These are phyloP conservation scores for Perca schrenkii DNA, from an alignment of 2,113 vertebrate species.

Conservation along the genomic window DNA sequence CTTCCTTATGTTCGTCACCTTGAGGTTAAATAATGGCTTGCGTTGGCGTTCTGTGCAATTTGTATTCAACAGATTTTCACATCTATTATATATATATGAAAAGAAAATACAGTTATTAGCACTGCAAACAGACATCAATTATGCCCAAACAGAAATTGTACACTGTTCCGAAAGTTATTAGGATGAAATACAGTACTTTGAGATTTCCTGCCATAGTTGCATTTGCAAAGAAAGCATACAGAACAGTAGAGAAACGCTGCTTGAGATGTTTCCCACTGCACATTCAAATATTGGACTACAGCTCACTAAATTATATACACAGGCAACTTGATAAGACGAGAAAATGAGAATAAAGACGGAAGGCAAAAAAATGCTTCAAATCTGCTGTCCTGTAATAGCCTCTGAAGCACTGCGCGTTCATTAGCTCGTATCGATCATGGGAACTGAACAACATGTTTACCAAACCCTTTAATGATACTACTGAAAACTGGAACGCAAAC, in stretches of 20 bases:
- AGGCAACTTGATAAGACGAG: neutral
- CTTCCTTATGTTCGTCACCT: neutral
- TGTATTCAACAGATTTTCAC: neutral
- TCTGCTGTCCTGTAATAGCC: neutral
- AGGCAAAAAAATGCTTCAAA: neutral
- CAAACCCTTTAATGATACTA: constrained; percentile 64
- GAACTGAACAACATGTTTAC: constrained; percentile 67
- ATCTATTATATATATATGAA: neutral
- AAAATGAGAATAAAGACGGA: neutral
- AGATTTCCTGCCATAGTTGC: neutral
- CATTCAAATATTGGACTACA: neutral
- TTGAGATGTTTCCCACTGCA: neutral
- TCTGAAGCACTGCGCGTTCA: constrained; percentile 25
- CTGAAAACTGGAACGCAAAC: constrained; percentile 65
- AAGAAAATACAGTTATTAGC: neutral
- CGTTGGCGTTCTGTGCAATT: neutral
- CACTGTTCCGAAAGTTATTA: neutral
- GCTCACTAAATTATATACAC: neutral
- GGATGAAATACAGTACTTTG: neutral
- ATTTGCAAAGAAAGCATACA: neutral
- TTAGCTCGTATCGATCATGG: constrained; percentile 63
- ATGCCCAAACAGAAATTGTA: neutral
- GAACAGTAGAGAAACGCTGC: neutral
- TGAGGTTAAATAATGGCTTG: neutral
- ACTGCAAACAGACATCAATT: constrained; percentile 2